phyloP scores from a whole-genome alignment of 2,113 vertebrate species.

The Illadopsis cleaveri region DNA sequence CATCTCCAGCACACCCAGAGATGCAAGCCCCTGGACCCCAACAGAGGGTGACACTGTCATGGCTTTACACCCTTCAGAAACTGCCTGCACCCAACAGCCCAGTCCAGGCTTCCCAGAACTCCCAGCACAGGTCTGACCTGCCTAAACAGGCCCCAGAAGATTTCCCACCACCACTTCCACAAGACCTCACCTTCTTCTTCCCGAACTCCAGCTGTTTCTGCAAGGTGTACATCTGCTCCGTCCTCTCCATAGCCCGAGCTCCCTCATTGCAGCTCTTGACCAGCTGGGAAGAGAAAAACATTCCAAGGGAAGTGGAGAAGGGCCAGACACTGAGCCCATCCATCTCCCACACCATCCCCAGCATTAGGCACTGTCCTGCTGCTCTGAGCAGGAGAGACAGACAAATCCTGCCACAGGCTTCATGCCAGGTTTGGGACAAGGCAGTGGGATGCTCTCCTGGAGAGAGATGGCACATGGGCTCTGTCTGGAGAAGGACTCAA shows the following conservation, averaged over 20 bases:
- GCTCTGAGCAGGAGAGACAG: not conserved
- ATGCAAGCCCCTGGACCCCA: not conserved
- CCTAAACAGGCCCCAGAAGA: not conserved
- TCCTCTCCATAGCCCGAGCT: conserved; percentile 91
- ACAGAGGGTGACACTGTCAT: not conserved
- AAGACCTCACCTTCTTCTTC: conserved; percentile 88
- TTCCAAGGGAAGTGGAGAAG: fast-evolving
- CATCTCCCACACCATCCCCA: not conserved
- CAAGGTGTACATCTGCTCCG: conserved; percentile 92
- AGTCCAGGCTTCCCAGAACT: not conserved
- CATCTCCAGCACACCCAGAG: not conserved
- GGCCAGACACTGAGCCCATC: not conserved
- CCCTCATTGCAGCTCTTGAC: conserved; percentile 91
- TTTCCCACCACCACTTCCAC: too few species aligned
- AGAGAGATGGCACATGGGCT: fast-evolving
- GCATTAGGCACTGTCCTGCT: not conserved
- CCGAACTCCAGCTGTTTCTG: conserved; percentile 94
- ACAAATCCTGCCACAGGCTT: not conserved
- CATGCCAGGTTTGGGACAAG: not conserved
- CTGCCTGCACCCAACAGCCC: not conserved
- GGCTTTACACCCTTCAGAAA: not conserved
- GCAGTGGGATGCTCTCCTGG: not conserved
- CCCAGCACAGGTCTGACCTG: not conserved
- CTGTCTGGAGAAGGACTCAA: not conserved
- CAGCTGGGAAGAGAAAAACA: conserved; percentile 71